Base-by-base conservation (phyloP, 2,888 invertebrate species). In the Leistus spinibarbis region DNA sequence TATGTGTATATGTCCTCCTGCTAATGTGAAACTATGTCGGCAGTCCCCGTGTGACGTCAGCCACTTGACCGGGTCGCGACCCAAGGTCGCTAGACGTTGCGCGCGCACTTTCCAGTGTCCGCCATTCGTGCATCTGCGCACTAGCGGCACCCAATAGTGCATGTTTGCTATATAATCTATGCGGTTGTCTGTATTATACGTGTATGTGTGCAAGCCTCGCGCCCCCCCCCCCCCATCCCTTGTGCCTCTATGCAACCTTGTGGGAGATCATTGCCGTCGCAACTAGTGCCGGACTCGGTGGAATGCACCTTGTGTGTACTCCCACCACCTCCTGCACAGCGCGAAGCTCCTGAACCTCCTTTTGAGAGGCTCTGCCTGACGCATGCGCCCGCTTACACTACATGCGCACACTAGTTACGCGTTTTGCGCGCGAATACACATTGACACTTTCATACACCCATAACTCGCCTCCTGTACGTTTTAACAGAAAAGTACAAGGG, bases 11-110 rank as follows among this genome's bases (percentile, higher is more conserved):
- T 22, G 66, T 20, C 16, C 19, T 10, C 19, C 19, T 40, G 27
- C n/a, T 19, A 57, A 57, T 71, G 63, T n/a, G 71, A 71, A 71
- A 71, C 71, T 71, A 64, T 71, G 71, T 71, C 71, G 66, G 66
- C 66, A 66, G 66, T 53, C 19, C 10, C 9, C 27, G 27, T 5
- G 71, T 78, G 78, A 79, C 78, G 79, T 79, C 79, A 79, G 69
- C 78, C 77, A 78, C 77, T 80, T 79, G 78, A 79, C 79, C 78
- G 78, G 77, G 78, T 77, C 77, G 75, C 77, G 76, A 74, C 17
- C 78, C 79, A 80, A 80, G 79, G 79, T 77, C 79, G 77, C 68
- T 16, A 54, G 66, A 66, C 66, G 40, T 24, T 20, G 71, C 71
- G 71, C 71, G 71, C 60, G 19, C 60, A 27, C 13, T 4, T 16